Evolutionary conservation across 2,113 vertebrate genomes (phyloP).

Genomic region (Chrysochloris asiatica): DNA sequence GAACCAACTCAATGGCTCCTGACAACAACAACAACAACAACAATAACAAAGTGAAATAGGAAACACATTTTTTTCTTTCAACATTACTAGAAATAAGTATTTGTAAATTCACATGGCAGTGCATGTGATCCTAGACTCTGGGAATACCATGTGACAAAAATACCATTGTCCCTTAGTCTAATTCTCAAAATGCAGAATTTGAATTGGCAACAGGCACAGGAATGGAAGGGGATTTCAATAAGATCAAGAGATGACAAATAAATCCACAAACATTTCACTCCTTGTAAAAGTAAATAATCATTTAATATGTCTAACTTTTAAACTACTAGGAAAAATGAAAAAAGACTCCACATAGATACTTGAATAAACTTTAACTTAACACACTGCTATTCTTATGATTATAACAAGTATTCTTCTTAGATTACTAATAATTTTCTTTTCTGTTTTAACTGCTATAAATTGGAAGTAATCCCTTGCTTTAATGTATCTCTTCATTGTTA

Average conservation of each 20-base stretch:
- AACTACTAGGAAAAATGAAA: neutral
- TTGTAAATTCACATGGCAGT: neutral
- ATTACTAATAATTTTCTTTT: neutral
- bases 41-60: neutral
- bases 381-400: too few species aligned
- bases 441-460: neutral
- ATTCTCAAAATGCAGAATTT: neutral
- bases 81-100: neutral
- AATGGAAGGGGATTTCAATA: neutral
- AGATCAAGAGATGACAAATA: neutral
- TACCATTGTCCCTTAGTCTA: neutral
- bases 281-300: neutral
- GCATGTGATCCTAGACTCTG: neutral
- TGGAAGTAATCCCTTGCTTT: neutral
- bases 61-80: neutral
- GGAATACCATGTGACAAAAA: neutral
- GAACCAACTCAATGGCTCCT: too few species aligned
- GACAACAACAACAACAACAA: too few species aligned
- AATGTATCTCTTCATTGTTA: neutral
- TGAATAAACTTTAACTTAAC: neutral
- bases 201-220: neutral
- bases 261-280: neutral
- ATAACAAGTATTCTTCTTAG: too few species aligned
- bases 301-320: neutral
- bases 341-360: neutral